Percentiles rank a stretch among this genome's conserved stretches.
Conservation (phyloP, 2,113 vertebrate genomes). For the Cichladusa arquata region DNA sequence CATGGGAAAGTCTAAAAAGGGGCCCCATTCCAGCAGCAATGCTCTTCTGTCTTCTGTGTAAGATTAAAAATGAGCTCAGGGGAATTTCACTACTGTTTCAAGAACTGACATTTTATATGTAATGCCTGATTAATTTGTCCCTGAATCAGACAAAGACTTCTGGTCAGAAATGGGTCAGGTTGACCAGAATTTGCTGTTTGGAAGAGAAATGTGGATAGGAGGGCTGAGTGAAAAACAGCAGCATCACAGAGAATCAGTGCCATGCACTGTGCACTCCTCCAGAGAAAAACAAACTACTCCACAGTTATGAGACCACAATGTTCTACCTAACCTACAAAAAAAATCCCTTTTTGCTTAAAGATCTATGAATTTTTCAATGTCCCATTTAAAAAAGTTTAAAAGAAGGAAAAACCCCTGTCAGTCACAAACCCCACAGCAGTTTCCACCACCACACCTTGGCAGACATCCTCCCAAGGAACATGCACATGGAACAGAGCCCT, state of each 20-base stretch:
- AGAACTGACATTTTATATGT: not conserved
- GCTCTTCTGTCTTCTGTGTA: not conserved
- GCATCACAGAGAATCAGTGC: not conserved
- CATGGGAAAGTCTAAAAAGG: not conserved
- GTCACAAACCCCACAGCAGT: not conserved
- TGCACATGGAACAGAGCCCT: fast-evolving
- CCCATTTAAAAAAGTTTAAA: not conserved
- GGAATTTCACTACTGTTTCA: not conserved
- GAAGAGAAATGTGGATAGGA: not conserved
- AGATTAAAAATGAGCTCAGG: not conserved
- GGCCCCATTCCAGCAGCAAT: not conserved
- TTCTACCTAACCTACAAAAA: not conserved
- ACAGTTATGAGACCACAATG: not conserved
- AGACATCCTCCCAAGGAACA: not conserved
- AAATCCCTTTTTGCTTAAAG: not conserved
- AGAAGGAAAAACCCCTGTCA: not conserved
- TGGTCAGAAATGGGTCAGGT: not conserved
- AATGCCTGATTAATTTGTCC: not conserved
- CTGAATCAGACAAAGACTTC: not conserved
- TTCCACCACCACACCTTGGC: not conserved
- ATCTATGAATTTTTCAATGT: not conserved
- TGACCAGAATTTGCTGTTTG: not conserved
- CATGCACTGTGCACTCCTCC: not conserved
- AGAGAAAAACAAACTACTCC: not conserved
- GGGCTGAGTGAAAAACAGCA: not conserved